A percentile compares a stretch with the other conserved stretches of the same genome.
These are phyloP conservation scores for Lanius collurio DNA, from an alignment of 2,113 vertebrate species.

Conservation along the genomic window DNA sequence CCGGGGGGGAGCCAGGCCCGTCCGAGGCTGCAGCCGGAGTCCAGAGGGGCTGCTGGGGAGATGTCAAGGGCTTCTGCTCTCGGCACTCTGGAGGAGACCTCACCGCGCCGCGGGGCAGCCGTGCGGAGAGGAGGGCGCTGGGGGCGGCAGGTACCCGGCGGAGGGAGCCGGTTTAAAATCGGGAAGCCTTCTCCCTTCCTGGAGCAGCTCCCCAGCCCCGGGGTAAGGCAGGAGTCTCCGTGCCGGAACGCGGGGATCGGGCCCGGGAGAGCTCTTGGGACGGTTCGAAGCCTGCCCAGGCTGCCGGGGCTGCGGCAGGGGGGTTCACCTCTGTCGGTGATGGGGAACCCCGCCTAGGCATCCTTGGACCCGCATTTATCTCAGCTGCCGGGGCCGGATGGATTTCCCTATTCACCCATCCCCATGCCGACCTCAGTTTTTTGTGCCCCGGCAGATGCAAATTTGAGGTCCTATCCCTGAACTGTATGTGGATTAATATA, in stretches of 20 bases:
- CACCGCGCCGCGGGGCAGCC: background rate
- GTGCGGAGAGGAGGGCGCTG: background rate
- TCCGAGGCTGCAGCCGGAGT: background rate
- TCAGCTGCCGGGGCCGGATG: too few species aligned
- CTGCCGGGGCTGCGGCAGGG: background rate
- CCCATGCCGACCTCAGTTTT: background rate
- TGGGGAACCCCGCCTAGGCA: background rate
- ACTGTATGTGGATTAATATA: background rate
- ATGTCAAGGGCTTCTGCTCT: background rate
- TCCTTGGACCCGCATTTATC: background rate
- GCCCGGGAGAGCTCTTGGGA: background rate
- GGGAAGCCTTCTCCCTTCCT: background rate
- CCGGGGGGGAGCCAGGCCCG: too few species aligned
- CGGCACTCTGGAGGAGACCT: background rate
- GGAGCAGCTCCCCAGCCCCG: too few species aligned
- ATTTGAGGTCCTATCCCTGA: background rate
- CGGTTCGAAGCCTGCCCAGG: background rate
- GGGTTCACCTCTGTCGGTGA: background rate
- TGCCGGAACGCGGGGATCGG: background rate
- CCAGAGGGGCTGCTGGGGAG: background rate
- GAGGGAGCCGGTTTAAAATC: background rate
- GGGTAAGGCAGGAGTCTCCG: background rate
- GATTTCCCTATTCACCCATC: background rate
- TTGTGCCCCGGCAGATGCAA: background rate
- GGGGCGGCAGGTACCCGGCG: background rate